These are phyloP conservation scores for Pelodiscus sinensis DNA, from an alignment of 2,113 vertebrate species.

Conservation along the genomic window DNA sequence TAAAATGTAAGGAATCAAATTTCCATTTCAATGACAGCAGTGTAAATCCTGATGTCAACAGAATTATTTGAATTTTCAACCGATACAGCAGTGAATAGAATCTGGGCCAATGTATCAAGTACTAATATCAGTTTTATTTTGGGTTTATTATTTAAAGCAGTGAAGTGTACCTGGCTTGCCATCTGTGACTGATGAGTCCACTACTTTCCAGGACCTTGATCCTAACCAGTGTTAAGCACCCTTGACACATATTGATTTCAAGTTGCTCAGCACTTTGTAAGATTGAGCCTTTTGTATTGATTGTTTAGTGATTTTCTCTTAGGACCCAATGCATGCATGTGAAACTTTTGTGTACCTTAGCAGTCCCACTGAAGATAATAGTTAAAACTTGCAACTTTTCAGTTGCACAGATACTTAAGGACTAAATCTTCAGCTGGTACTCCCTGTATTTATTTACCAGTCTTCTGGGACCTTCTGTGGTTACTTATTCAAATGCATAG, in stretches of 20 bases:
- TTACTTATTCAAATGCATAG: not conserved
- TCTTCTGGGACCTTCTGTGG: not conserved
- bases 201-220: not conserved
- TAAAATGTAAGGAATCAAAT: not conserved
- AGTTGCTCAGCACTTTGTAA: not conserved
- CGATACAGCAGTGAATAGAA: not conserved
- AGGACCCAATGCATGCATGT: not conserved
- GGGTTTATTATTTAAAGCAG: not conserved
- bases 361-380: not conserved
- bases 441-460: not conserved
- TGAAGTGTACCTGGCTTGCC: not conserved
- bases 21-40: not conserved
- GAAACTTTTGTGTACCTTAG: not conserved
- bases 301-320: not conserved
- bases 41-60: not conserved
- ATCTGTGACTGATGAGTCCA: not conserved
- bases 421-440: not conserved
- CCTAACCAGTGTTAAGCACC: not conserved
- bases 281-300: not conserved
- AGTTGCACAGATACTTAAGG: accelerated
- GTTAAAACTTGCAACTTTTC: not conserved
- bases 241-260: not conserved
- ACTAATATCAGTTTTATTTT: not conserved
- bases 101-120: not conserved
- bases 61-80: not conserved